Evolutionary conservation across 2,888 invertebrate species (phyloP).

Genomic region (Leucophenga maculata): DNA sequence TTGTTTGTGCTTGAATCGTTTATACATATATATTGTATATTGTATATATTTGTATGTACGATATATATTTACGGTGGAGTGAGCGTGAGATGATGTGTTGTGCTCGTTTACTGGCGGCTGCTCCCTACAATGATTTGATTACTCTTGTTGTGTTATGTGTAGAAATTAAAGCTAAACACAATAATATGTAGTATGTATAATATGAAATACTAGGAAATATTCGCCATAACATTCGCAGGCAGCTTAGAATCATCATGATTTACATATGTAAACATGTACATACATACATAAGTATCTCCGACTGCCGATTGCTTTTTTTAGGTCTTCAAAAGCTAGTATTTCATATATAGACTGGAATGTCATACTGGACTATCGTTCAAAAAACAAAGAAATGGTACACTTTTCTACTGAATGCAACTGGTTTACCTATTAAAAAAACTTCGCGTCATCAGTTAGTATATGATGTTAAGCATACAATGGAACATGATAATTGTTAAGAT

Average conservation of each 20-base stretch:
- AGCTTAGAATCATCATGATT: background rate
- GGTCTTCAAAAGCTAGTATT: too few species aligned
- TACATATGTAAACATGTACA: background rate
- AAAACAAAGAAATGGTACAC: too few species aligned
- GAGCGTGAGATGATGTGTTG: slow-evolving; percentile 6
- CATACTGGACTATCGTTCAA: too few species aligned
- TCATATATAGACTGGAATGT: too few species aligned
- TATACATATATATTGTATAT: too few species aligned
- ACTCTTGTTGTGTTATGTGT: slow-evolving; percentile 10
- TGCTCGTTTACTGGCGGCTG: background rate
- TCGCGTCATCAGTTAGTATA: too few species aligned
- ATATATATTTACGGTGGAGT: background rate
- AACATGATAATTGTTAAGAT: too few species aligned
- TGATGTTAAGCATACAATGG: too few species aligned
- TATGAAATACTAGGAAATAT: background rate
- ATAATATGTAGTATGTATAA: background rate
- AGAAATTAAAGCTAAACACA: slow-evolving; percentile 17
- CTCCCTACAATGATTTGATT: slow-evolving; percentile 23
- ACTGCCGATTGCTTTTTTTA: background rate
- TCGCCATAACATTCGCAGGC: background rate
- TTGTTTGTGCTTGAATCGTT: slow-evolving; percentile 20
- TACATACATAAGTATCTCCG: too few species aligned
- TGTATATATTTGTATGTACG: slow-evolving; percentile 38
- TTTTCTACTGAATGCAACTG: too few species aligned
- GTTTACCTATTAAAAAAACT: too few species aligned